Evolutionary conservation across 2,888 invertebrate genomes (phyloP).

Genomic region (Brenthis daphne): DNA sequence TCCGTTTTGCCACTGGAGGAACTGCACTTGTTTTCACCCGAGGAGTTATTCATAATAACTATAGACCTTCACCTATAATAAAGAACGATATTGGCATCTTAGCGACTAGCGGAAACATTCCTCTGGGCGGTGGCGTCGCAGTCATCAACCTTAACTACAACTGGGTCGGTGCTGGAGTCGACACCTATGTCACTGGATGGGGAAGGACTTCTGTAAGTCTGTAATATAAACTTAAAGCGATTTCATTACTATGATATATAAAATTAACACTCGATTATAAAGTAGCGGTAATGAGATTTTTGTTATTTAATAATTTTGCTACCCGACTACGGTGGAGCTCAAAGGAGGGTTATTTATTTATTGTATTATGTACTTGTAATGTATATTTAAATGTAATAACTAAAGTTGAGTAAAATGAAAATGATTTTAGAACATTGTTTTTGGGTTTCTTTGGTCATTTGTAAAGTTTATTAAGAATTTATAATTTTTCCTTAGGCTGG

Average conservation of each 20-base stretch:
- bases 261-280: too few species aligned
- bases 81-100: slow-evolving; percentile 52
- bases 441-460: too few species aligned
- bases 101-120: slow-evolving; percentile 39
- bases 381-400: too few species aligned
- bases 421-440: too few species aligned
- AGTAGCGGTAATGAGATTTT: too few species aligned
- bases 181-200: slow-evolving; percentile 48
- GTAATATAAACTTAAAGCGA: neutral
- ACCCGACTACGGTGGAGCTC: too few species aligned
- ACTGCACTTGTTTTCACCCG: slow-evolving; percentile 48
- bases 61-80: slow-evolving; percentile 44
- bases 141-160: slow-evolving; percentile 39
- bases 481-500: slow-evolving; percentile 27
- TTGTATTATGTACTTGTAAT: too few species aligned
- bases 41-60: slow-evolving; percentile 60
- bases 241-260: too few species aligned
- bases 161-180: slow-evolving; percentile 40
- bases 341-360: too few species aligned
- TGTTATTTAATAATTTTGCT: too few species aligned
- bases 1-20: slow-evolving; percentile 57
- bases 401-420: too few species aligned
- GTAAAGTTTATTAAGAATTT: neutral
- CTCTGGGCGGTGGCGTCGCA: slow-evolving; percentile 31
- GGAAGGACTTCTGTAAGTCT: slow-evolving; percentile 46